Evolutionary conservation across 2,888 invertebrate genomes (phyloP).

Genomic region (Platerodrilus igneus): DNA sequence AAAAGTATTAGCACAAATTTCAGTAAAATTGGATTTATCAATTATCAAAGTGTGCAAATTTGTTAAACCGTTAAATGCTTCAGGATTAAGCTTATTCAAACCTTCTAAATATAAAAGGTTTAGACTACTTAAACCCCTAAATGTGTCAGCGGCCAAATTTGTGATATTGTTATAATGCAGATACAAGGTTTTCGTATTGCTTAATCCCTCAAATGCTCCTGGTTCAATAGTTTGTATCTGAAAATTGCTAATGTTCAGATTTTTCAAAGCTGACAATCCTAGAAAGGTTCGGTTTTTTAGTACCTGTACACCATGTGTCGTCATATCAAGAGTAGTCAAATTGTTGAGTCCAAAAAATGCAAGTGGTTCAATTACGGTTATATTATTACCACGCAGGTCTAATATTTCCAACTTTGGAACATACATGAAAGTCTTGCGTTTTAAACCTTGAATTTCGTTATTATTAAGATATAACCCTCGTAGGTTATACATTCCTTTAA

Average conservation of each 20-base stretch:
- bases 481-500: too few relatives aligned
- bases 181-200: slow-evolving; percentile 34
- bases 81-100: neutral
- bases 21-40: too few relatives aligned
- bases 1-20: too few relatives aligned
- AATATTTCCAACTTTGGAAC: too few relatives aligned
- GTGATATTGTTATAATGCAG: slow-evolving; percentile 33
- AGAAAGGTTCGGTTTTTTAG: too few relatives aligned
- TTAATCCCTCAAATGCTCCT: slow-evolving; percentile 7
- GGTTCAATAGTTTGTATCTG: neutral
- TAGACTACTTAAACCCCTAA: slow-evolving; percentile 6
- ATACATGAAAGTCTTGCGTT: too few relatives aligned
- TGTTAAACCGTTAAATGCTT: slow-evolving; percentile 4
- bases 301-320: too few relatives aligned
- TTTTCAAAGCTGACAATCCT: slow-evolving; percentile 32
- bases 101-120: neutral
- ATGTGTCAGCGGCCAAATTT: neutral
- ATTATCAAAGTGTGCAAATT: slow-evolving; percentile 1
- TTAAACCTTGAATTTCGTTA: too few relatives aligned
- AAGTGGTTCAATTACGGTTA: slow-evolving; percentile 5
- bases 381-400: too few relatives aligned
- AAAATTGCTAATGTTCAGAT: slow-evolving; percentile 39
- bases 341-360: slow-evolving; percentile 7
- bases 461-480: too few relatives aligned
- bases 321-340: neutral